phyloP scores from a whole-genome alignment of 2,888 invertebrate species.

The Prionchulus punctatus region DNA sequence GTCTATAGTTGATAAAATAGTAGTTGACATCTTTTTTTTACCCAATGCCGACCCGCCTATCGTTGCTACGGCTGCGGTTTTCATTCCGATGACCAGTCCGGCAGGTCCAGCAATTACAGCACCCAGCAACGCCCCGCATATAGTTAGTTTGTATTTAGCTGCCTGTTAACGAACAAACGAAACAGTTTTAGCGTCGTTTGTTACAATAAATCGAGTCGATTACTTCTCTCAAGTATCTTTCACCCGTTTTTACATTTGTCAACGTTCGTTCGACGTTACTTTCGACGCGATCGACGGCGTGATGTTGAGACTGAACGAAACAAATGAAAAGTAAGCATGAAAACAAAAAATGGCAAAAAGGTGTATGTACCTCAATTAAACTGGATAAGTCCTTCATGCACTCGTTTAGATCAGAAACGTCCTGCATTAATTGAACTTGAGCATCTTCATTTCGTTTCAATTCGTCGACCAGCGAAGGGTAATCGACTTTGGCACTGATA shows the following conservation, averaged over 20 bases:
- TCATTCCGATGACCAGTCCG: conserved; percentile 3
- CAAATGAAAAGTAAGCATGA: neutral
- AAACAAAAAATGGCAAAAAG: neutral
- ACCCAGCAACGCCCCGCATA: conserved; percentile 1
- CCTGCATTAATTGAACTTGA: neutral
- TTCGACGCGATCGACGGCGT: conserved; percentile 9
- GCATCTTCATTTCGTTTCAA: neutral
- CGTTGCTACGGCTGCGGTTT: conserved; percentile 3
- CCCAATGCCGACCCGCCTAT: neutral
- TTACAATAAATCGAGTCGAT: neutral
- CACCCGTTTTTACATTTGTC: neutral
- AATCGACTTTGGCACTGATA: no score
- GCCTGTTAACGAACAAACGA: neutral
- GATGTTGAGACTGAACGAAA: neutral
- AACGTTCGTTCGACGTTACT: conserved; percentile 4
- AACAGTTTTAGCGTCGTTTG: neutral
- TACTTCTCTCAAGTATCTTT: neutral
- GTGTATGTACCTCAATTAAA: neutral
- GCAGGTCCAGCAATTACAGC: conserved; percentile 8
- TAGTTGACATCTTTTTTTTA: no score
- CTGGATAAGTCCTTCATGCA: neutral
- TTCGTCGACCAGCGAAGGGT: no score
- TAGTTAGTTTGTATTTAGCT: neutral
- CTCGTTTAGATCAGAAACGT: neutral
- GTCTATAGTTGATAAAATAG: no score